Percentiles rank a stretch among this genome's conserved stretches.
Evolutionary conservation across 2,797 vertebrate species (phyloP).

Genomic region (Etheostoma nigrum): DNA sequence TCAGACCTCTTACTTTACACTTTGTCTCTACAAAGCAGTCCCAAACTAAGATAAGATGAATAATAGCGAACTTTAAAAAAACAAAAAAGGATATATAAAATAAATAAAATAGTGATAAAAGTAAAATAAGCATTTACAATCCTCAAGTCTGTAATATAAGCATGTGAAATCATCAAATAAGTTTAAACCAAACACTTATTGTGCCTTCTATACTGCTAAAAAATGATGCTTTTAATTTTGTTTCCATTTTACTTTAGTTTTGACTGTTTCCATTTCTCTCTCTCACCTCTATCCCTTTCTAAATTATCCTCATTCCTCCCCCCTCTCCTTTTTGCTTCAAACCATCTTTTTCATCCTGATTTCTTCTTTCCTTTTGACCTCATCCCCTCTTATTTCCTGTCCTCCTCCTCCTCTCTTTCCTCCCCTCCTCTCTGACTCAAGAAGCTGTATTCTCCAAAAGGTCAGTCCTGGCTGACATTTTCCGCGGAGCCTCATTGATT

Average conservation of each 20-base stretch:
- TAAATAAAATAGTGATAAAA: neutral
- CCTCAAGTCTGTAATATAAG: neutral
- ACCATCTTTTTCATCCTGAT: constrained; percentile 41
- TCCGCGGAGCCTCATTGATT: constrained; percentile 83
- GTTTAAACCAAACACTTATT: neutral
- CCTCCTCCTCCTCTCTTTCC: constrained; percentile 40
- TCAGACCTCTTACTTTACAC: neutral
- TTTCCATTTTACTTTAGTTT: neutral
- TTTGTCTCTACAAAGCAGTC: neutral
- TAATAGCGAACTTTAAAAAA: neutral
- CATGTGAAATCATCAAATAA: neutral
- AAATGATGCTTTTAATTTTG: neutral
- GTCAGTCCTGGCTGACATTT: constrained; percentile 84
- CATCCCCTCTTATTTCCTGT: constrained; percentile 63
- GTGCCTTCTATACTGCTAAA: constrained; percentile 5
- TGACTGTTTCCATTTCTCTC: neutral
- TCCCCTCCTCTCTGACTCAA: constrained; percentile 59
- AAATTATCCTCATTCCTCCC: constrained; percentile 36
- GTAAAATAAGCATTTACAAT: neutral
- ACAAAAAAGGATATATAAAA: neutral
- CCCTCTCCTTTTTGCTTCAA: constrained; percentile 36
- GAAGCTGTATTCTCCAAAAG: constrained; percentile 77
- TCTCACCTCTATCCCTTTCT: constrained; percentile 21
- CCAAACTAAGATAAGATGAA: neutral
- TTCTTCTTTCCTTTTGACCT: constrained; percentile 50